A percentile compares a stretch with the other conserved stretches of the same genome.
These are phyloP conservation scores for Drosophila hamatofila DNA, from an alignment of 2,888 invertebrate genomes.

Conservation along the genomic window DNA sequence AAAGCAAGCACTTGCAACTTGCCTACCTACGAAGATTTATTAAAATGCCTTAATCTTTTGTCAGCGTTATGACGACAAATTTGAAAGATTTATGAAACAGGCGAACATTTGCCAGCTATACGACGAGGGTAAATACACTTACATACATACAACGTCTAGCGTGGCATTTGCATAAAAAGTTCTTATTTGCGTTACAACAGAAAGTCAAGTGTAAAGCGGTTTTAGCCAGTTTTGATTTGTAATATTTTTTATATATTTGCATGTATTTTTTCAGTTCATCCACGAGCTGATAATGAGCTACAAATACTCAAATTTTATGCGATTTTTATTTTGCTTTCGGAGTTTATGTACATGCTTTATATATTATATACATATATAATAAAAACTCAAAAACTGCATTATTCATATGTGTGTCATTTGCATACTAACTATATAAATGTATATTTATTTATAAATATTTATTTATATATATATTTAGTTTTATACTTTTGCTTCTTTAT, in stretches of 20 bases:
- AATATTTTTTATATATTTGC: slow-evolving; percentile 13
- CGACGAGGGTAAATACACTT: not conserved
- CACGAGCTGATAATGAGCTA: slow-evolving; percentile 49
- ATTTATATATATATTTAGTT: slow-evolving; percentile 1
- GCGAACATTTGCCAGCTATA: slow-evolving; percentile 16
- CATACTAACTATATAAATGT: slow-evolving; percentile 2
- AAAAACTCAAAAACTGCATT: slow-evolving; percentile 19
- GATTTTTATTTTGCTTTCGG: slow-evolving; percentile 32
- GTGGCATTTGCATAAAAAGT: slow-evolving; percentile 44
- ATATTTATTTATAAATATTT: slow-evolving; percentile 1
- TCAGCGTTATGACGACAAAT: slow-evolving; percentile 54
- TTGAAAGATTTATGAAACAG: slow-evolving; percentile 51
- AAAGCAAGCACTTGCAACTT: slow-evolving; percentile 15
- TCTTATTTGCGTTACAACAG: slow-evolving; percentile 36
- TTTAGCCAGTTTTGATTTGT: slow-evolving; percentile 41
- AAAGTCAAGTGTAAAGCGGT: slow-evolving; percentile 41
- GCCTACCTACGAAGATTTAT: slow-evolving; percentile 58
- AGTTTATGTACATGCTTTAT: slow-evolving; percentile 10
- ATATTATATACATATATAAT: not conserved
- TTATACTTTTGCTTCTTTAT: slow-evolving; percentile 5
- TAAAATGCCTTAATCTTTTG: slow-evolving; percentile 71
- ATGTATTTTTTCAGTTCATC: slow-evolving; percentile 17
- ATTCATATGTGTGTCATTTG: slow-evolving; percentile 10
- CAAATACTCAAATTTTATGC: slow-evolving; percentile 35
- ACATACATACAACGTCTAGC: slow-evolving; percentile 12